Base-by-base conservation (phyloP, 2,888 invertebrate species). In the Palloptera scutellata region DNA sequence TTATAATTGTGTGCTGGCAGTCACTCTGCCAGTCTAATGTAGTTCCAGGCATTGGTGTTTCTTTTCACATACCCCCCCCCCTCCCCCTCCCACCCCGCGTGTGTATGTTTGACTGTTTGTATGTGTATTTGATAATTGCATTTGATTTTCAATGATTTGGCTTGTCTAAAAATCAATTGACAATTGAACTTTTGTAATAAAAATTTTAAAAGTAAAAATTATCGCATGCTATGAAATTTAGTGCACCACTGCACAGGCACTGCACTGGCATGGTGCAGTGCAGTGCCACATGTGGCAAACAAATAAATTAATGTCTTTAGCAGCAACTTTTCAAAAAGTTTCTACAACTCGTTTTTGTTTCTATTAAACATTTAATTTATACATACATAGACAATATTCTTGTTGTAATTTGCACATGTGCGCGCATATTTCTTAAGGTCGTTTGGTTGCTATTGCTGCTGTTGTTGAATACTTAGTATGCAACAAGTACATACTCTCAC, bases 401-500 rank as follows among this genome's bases (percentile, higher is more conserved):
- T 51, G 43, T 30, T 64, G 57, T 61, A 61, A 66, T 66, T 61
- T 66, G 66, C 61, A 58, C 66, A 61, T 41, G n/a, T 66, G 60
- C 66, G 61, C 73, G 77, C 79, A 83, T 83, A 75, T 79, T 81
- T 83, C 77, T 78, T 82, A 83, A 83, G 81, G 81, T 83, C 83
- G 82, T 73, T 72, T 48, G 53, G 67, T 61, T 54, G 13, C 20
- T n/a, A 41, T 58, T 64, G 57, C 11, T 48, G 64, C 58, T 59
- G 30, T 4, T n/a, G n/a, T n/a, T n/a, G n/a, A n/a, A n/a, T n/a
- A n/a, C n/a, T n/a, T n/a, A 30, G 6, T 30, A 30, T 30, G 30
- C 30, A 30, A 30, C 30, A 30, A 30, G 30, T 30, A 30, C 30
- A 30, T 30, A 30, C 42, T 51, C 15, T 59, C 57, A 48, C 45